A percentile compares a stretch with the other conserved stretches of the same genome.
Conservation (phyloP, 2,113 vertebrate genomes). For the Nycticryphes semicollaris region DNA sequence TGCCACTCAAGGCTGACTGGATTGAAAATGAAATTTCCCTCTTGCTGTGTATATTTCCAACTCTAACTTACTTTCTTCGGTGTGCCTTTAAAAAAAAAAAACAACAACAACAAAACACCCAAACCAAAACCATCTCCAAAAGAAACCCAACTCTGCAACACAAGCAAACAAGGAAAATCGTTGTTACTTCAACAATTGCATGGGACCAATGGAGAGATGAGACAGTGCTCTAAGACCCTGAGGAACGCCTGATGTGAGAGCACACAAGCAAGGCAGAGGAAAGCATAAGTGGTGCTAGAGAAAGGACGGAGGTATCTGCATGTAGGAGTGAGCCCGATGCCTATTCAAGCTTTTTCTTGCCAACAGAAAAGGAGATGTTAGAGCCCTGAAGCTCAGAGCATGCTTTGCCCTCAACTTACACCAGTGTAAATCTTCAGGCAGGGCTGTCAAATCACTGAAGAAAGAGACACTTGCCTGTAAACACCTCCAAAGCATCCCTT, state of each 20-base stretch:
- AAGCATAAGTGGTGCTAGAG: neutral
- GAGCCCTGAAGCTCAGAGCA: neutral
- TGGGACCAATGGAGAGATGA: neutral
- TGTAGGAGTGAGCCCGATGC: fast-evolving
- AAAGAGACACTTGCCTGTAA: neutral
- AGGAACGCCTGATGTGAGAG: neutral
- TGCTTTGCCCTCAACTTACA: neutral
- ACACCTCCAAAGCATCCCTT: neutral
- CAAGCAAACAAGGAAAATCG: neutral
- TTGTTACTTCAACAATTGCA: neutral
- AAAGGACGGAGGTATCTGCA: neutral
- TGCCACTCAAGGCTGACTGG: neutral
- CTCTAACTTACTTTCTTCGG: neutral
- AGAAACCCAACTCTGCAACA: neutral
- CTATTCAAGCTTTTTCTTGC: neutral
- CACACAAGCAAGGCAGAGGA: neutral
- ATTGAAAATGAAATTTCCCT: neutral
- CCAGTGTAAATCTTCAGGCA: neutral
- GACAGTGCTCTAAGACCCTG: neutral
- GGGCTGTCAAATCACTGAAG: neutral
- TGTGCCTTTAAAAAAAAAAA: neutral
- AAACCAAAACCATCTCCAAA: neutral
- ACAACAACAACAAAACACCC: neutral
- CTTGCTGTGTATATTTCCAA: neutral
- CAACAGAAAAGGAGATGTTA: neutral